Percentiles rank a stretch among this genome's conserved stretches.
Conservation (phyloP, 2,797 vertebrate genomes). For the Ispidina picta region DNA sequence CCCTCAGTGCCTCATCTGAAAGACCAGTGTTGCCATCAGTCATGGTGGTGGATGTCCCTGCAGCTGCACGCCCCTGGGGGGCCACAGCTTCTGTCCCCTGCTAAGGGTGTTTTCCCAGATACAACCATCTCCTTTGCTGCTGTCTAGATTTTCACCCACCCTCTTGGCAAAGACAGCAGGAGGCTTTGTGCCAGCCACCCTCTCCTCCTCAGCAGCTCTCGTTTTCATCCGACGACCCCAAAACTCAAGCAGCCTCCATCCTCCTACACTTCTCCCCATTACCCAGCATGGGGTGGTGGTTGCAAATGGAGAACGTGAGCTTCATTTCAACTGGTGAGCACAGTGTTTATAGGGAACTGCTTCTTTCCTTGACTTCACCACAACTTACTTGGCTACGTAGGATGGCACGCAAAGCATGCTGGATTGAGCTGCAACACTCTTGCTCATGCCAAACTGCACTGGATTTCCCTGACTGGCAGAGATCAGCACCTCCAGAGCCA, state of each 20-base stretch:
- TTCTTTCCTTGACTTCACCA: neutral
- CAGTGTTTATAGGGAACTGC: neutral
- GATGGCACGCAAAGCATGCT: rapidly evolving
- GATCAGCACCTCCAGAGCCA: neutral
- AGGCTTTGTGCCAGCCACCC: neutral
- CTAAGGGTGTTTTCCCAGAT: neutral
- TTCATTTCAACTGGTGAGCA: neutral
- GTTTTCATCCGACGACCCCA: neutral
- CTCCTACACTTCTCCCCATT: rapidly evolving
- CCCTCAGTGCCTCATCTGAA: neutral
- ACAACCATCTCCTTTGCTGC: neutral
- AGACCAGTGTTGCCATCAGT: neutral
- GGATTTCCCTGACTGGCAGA: neutral
- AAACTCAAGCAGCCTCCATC: neutral
- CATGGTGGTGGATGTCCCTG: rapidly evolving
- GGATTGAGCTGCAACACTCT: neutral
- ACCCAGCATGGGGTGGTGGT: rapidly evolving
- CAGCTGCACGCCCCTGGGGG: neutral
- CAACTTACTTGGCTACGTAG: neutral
- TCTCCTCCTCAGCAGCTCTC: neutral
- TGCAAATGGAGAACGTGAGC: neutral
- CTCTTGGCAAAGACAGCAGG: neutral
- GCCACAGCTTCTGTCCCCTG: neutral
- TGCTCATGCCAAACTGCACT: rapidly evolving
- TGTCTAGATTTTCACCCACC: neutral